Conservation (phyloP, 92 coral and sea anemone species). For the Porites evermanni region DNA sequence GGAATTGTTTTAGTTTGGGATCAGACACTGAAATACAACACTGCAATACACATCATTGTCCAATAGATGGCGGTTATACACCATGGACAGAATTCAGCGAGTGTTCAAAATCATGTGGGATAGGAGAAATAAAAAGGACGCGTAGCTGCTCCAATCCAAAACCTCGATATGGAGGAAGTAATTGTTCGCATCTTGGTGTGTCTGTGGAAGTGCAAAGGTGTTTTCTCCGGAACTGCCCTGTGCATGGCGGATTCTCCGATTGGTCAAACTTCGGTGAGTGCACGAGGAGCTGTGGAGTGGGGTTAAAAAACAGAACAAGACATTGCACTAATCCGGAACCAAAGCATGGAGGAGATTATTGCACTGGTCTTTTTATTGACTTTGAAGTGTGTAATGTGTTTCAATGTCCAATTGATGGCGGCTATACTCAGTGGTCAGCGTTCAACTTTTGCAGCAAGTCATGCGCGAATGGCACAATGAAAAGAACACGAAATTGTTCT, state of each 20-base stretch:
- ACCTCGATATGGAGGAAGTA: constrained; percentile 80
- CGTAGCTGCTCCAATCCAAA: constrained; percentile 79
- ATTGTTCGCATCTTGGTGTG: constrained; percentile 74
- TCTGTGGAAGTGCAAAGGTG: constrained; percentile 32
- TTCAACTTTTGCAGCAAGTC: constrained; percentile 79
- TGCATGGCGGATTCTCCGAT: constrained; percentile 75
- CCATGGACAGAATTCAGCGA: constrained; percentile 69
- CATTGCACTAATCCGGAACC: constrained; percentile 74
- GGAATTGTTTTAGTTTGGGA: constrained; percentile 69
- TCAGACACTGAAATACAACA: constrained; percentile 36
- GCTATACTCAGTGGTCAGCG: constrained; percentile 78
- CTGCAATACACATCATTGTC: constrained; percentile 82
- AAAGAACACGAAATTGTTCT: constrained; percentile 72
- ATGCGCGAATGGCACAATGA: constrained; percentile 78
- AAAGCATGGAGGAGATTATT: constrained; percentile 68
- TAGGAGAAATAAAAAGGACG: constrained; percentile 60
- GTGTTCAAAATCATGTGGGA: constrained; percentile 85
- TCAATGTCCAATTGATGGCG: constrained; percentile 83
- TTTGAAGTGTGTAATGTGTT: constrained; percentile 57
- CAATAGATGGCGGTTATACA: constrained; percentile 85
- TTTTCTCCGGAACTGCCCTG: constrained; percentile 65
- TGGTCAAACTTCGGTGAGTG: constrained; percentile 76
- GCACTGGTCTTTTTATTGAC: constrained; percentile 31
- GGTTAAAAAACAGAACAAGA: constrained; percentile 65
- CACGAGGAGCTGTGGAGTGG: constrained; percentile 65